These are phyloP conservation scores for Zoanthus sansibaricus DNA, from an alignment of 92 coral and sea anemone genomes.

Conservation along the genomic window DNA sequence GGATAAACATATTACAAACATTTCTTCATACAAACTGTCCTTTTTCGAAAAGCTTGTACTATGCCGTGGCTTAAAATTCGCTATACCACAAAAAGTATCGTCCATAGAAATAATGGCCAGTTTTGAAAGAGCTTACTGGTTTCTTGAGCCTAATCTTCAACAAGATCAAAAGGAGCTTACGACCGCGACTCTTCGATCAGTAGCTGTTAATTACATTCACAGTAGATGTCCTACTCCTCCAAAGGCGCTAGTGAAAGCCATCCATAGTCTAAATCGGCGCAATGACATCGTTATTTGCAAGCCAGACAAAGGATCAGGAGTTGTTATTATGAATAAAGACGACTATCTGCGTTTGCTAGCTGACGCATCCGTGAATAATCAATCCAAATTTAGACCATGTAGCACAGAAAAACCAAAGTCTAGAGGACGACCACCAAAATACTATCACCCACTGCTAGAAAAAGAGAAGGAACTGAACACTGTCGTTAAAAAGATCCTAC, in stretches of 20 bases:
- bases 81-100: not conserved
- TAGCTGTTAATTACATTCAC: not conserved
- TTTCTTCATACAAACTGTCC: not conserved
- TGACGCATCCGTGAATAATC: constrained; percentile 27
- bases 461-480: constrained; percentile 23
- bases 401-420: constrained; percentile 7
- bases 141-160: constrained; percentile 4
- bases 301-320: not conserved
- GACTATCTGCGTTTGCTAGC: not conserved
- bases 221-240: not conserved
- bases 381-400: not conserved
- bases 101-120: not conserved
- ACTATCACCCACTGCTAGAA: not conserved
- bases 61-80: not conserved
- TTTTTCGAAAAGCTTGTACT: not conserved
- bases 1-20: not conserved
- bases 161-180: constrained; percentile 1
- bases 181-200: not conserved
- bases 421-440: constrained; percentile 10
- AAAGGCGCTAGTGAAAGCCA: not conserved
- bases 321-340: not conserved
- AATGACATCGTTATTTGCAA: not conserved
- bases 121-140: constrained; percentile 7
- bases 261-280: not conserved
- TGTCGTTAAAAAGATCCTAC: not conserved